These are phyloP conservation scores for Drosophila kikkawai DNA, from an alignment of 1,140 invertebrate genomes.

Conservation along the genomic window DNA sequence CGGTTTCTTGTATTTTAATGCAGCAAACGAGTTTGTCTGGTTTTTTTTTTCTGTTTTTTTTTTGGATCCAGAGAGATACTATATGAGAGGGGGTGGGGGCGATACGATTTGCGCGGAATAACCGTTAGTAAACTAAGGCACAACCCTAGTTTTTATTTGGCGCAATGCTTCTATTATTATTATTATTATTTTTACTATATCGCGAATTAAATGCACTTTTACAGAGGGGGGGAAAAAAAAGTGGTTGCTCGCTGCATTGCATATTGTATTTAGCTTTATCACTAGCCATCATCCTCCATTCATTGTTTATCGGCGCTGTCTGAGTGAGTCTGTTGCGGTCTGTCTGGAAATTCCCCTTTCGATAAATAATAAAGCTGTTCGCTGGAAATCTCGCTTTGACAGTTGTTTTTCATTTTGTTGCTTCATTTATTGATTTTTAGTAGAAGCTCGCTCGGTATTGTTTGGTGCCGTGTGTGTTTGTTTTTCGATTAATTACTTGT, in stretches of 20 bases:
- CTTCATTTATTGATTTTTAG: conserved; percentile 16
- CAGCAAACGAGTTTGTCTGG: conserved; percentile 71
- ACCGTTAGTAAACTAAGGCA: conserved; percentile 36
- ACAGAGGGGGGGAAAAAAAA: neutral
- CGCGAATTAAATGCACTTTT: conserved; percentile 35
- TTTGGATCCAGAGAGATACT: conserved; percentile 9
- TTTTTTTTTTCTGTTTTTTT: conserved; percentile 41
- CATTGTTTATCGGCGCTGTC: conserved; percentile 22
- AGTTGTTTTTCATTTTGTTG: conserved; percentile 24
- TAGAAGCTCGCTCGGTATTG: neutral
- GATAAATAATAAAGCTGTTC: conserved; percentile 23
- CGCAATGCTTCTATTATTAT: conserved; percentile 1
- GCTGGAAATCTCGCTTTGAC: conserved; percentile 26
- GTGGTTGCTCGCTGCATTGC: conserved; percentile 20
- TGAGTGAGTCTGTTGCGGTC: conserved; percentile 6
- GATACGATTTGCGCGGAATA: conserved; percentile 32
- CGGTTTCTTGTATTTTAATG: conserved; percentile 50
- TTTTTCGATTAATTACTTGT: conserved; percentile 6
- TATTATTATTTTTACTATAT: conserved; percentile 12
- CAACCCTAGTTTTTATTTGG: conserved; percentile 33
- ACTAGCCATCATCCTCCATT: conserved; percentile 10
- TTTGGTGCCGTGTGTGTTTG: neutral
- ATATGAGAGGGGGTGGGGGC: neutral
- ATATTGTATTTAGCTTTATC: conserved; percentile 4
- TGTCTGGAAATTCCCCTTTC: conserved; percentile 26